Evolutionary conservation across 2,888 invertebrate genomes (phyloP), one percentile per base, ranked within the genome.

Genomic region (Bugula neritina): DNA sequence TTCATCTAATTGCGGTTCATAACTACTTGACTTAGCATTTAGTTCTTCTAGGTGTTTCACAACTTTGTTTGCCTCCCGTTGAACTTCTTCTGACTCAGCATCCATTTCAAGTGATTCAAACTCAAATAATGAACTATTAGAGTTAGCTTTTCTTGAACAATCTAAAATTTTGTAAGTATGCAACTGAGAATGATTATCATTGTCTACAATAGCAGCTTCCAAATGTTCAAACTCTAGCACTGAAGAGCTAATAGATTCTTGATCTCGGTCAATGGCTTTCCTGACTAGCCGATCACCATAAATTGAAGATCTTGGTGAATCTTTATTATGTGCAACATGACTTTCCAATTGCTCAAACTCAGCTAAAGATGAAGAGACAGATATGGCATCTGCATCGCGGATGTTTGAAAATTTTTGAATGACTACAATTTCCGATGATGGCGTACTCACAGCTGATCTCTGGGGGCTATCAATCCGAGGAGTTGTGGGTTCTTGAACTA

Each of bases 281-380:
- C 31, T 21, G 5, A 63, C 10, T 13, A 27, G 21, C 10, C 31
- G 21, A 13, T 63, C 63, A 25, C 27, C 31, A 31, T 63, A 63
- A 63, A 63, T 13, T 3, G 63, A 63, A 31, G 63, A 63, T 31
- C 63, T 63, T 63, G 63, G 63, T 10, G 63, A 63, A 63, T 63
- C 63, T 17, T 27, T 21, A 31, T 10, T 13, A 63, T 21, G 27
- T 10, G 31, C 63, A 31, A 63, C 63, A 13, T 63, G 63, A 34
- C 27, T 63, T n/a, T 63, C 63, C n/a, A 63, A 63, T 13, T 63
- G 63, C 63, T 63, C 63, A 63, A 63, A 63, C 31, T 63, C 63
- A 31, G 63, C 21, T 31, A 63, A 34, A 31, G 63, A 63, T 21
- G 70, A 70, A 2, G 70, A 70, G 2, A 70, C 54, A n/a, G 70